These are phyloP conservation scores for Phaethornis superciliosus DNA, from an alignment of 2,113 vertebrate species.

Conservation along the genomic window DNA sequence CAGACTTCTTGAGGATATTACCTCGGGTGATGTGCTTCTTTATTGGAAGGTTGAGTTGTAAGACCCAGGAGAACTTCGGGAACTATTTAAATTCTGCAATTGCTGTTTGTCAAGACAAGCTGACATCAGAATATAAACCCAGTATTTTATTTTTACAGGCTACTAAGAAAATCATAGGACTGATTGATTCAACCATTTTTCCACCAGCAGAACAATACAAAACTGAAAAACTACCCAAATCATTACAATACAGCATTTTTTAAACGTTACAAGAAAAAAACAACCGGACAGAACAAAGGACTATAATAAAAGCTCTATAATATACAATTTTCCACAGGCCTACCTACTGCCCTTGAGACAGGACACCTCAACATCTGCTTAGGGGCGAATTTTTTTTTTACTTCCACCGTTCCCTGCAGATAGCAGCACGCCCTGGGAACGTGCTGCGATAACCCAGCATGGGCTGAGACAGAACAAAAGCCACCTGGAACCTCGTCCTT, in stretches of 20 bases:
- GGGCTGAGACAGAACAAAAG: neutral
- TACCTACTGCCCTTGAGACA: neutral
- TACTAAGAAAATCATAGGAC: too few relatives aligned
- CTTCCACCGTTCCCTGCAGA: neutral
- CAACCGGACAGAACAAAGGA: neutral
- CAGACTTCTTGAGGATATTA: neutral
- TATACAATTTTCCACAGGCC: neutral
- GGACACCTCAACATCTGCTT: neutral
- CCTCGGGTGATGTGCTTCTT: neutral
- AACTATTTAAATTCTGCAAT: neutral
- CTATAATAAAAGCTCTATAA: too few relatives aligned
- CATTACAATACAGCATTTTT: neutral
- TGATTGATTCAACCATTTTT: too few relatives aligned
- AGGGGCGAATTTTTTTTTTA: neutral
- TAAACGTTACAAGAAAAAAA: neutral
- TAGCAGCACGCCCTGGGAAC: neutral
- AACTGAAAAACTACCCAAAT: neutral
- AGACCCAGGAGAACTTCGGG: neutral
- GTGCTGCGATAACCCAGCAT: accelerated
- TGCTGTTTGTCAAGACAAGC: neutral
- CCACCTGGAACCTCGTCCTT: neutral
- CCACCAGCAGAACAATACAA: too few relatives aligned
- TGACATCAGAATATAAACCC: neutral
- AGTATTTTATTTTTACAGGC: neutral
- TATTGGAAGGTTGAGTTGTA: neutral